phyloP scores from a whole-genome alignment of 30 jellyfish, hydroid and myxozoan genomes.

The Mastigias papua region DNA sequence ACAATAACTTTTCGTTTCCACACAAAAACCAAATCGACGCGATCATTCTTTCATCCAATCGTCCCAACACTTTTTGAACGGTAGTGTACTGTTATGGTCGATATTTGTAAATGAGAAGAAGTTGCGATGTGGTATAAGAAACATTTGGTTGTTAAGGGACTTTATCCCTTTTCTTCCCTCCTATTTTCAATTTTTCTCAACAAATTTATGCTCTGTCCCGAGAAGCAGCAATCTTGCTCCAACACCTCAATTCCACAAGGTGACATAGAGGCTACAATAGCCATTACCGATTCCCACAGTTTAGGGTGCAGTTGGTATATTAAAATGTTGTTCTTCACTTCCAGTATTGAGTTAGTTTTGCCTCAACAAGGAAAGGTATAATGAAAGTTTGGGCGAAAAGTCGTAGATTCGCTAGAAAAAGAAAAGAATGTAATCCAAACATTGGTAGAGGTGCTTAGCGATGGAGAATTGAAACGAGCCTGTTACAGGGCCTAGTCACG shows the following conservation, averaged over 20 bases:
- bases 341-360: neutral
- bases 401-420: constrained; percentile 23
- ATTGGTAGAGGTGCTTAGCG: neutral
- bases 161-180: neutral
- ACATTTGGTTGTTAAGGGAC: neutral
- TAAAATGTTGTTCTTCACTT: neutral
- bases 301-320: neutral
- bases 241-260: neutral
- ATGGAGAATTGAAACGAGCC: constrained; percentile 8
- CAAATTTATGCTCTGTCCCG: neutral
- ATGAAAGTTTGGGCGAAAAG: constrained; percentile 18
- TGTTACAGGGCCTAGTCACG: constrained; percentile 9
- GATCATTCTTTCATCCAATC: no score
- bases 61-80: no score
- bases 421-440: constrained; percentile 17
- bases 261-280: neutral
- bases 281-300: neutral
- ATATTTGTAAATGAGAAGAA: no score
- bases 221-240: neutral
- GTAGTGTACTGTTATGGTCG: no score
- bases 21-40: no score
- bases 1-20: no score
- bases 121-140: neutral
- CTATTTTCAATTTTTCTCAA: neutral
- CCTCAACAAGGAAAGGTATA: neutral